Base-by-base conservation (phyloP, 1,140 invertebrate genomes). In the Bombus impatiens region DNA sequence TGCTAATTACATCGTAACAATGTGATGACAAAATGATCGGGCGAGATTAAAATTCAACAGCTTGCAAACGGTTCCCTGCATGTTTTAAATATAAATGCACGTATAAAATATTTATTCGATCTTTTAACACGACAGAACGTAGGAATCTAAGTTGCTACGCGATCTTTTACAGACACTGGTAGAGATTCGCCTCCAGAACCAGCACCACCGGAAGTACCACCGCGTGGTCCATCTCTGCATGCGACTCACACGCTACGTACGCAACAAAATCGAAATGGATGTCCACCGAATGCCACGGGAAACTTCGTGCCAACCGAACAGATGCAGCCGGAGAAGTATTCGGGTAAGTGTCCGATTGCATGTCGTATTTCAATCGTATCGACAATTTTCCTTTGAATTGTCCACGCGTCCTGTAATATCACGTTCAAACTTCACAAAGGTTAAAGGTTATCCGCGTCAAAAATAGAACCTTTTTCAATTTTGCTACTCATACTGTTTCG, bases 101-200 rank as follows among this genome's bases (percentile, higher is more conserved):
- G 44, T 32, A 44, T 62, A 12, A 44, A 40, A 35, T 15, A 10
- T 37, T 40, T 4, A 32, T 37, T 32, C 47, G n/a, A 62, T 1
- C 3, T 9, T 3, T 44, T 3, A 3, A 3, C 3, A 18, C 37
- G 35, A 35, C 12, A 2, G 44, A 28, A 35, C 3, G 4, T 6
- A 0, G 32, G 2, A 2, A 18, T 62, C 44, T 8, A 40, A 62
- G 25, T 79, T 37, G 10, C 32, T 22, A 12, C n/a, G 35, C 22
- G 25, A 78, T 37, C 89, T 42, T 89, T 95, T 95, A 0, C 93
- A 96, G 96, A 96, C 88, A 94, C 94, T 12, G 95, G 96, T 57
- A 95, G 96, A 87, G 96, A 97, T 83, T 97, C 96, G 0, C 97
- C 97, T 6, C 97, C 97, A 5, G 97, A 97, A 92, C 97, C 97